phyloP scores from a whole-genome alignment of 2,113 vertebrate species.

The Sturnus vulgaris region DNA sequence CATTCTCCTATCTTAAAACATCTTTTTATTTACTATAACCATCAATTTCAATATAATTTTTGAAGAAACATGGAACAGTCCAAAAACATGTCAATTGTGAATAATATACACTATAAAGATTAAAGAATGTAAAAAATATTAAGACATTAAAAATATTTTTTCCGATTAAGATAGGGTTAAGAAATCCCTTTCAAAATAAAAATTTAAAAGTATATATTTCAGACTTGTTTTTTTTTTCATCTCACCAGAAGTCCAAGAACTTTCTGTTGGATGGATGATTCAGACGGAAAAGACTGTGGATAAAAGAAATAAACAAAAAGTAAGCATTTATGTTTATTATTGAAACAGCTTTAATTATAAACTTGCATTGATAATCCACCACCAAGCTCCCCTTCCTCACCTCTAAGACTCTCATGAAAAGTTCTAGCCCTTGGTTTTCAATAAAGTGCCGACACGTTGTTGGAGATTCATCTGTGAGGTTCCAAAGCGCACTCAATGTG shows the following conservation, averaged over 20 bases:
- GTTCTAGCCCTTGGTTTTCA: conserved; percentile 95
- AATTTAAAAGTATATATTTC: neutral
- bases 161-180: neutral
- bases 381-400: conserved; percentile 63
- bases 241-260: conserved; percentile 97
- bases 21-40: neutral
- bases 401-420: conserved; percentile 98
- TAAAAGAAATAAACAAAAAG: conserved; percentile 8
- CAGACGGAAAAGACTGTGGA: conserved; percentile 90
- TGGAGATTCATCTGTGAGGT: conserved; percentile 98
- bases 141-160: neutral
- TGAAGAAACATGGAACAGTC: neutral
- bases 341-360: neutral
- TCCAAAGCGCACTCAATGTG: conserved; percentile 97
- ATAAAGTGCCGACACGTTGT: conserved; percentile 98
- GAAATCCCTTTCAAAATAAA: fast-evolving
- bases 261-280: conserved; percentile 98
- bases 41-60: neutral
- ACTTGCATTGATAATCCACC: neutral
- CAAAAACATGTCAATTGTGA: neutral
- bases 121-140: neutral
- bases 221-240: neutral
- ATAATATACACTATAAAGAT: neutral
- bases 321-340: neutral
- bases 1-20: neutral